Base-by-base conservation (phyloP, 1,140 invertebrate species). In the Plectus sambesii region DNA sequence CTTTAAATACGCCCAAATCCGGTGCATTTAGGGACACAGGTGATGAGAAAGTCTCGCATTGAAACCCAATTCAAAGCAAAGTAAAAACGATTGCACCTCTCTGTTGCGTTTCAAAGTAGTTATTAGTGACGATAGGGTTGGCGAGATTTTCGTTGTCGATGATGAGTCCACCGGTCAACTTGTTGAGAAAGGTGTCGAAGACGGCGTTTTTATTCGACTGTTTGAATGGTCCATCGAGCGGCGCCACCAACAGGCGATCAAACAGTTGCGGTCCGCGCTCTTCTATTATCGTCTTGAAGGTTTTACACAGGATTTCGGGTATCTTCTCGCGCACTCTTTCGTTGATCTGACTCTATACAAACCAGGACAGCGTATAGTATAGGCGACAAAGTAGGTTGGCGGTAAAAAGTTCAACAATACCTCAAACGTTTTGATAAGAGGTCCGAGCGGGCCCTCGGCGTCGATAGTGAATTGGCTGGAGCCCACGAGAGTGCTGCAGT, bases 51-150 rank as follows among this genome's bases (percentile, higher is more conserved):
- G n/a, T n/a, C n/a, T n/a, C n/a, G n/a, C n/a, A n/a, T n/a, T n/a
- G n/a, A n/a, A n/a, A n/a, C n/a, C n/a, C n/a, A n/a, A n/a, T n/a
- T n/a, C n/a, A n/a, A n/a, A n/a, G n/a, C n/a, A n/a, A n/a, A n/a
- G n/a, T n/a, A n/a, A n/a, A n/a, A n/a, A n/a, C n/a, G n/a, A n/a
- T n/a, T 42, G 3, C 19, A 64, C 61, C 61, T 44, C 52, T 47
- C 36, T 68, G 65, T 47, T 66, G 63, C n/a, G 63, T 69, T 51
- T 66, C 63, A 42, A 66, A 69, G 41, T 55, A 66, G 23, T 66
- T 60, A 17, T 41, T 47, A n/a, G 66, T 66, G 15, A 66, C 49
- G 42, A 61, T 39, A n/a, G 63, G 63, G 35, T 66, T 49, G 40
- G 49, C 42, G 41, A 66, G 63, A 36, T 58, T 60, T 35, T 52